Evolutionary conservation across 2,113 vertebrate genomes (phyloP), one percentile per base, ranked within the genome.

Genomic region (Chiloscyllium plagiosum): DNA sequence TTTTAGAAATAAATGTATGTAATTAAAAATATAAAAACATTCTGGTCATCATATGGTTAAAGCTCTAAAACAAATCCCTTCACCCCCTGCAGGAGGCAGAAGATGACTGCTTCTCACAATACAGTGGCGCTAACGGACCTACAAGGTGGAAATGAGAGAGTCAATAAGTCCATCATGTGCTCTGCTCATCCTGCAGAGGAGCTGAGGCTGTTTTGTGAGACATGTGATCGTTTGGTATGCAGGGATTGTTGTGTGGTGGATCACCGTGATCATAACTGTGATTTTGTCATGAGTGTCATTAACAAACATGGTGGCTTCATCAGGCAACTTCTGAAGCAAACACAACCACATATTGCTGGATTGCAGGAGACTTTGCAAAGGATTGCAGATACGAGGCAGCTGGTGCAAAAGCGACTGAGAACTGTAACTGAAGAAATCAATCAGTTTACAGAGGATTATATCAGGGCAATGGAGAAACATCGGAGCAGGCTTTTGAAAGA

Each of bases 131-230:
- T 99, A 50, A 97, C 97, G 96, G 98, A 98, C 93, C 96, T 98
- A 96, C 98, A 97, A 96, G 97, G 97, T 4, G 96, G 97, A 68
- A 98, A 97, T 65, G 92, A 42, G 61, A 97, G 96, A 0, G 95
- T 98, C 0, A 96, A 97, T 93, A 98, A 98, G 13, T 97, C 98
- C 37, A 97, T 98, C 47, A 97, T 98, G 96, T 99, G 99, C 96
- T 96, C 97, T 17, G 95, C 97, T 13, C 99, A 99, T 96, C 98
- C 98, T 0, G 97, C 97, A 0, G 98, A 99, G 97, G 98, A 99
- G 97, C 97, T 99, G 8, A 97, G 97, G 15, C 98, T 99, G 96
- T 99, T 99, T 97, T 99, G 99, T 0, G 98, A 98, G 97, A 97
- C 97, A 76, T 99, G 99, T 1, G 98, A 99, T 97, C 97, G 96